Conservation (phyloP, 2,797 vertebrate species). For the Malurus leucopterus region DNA sequence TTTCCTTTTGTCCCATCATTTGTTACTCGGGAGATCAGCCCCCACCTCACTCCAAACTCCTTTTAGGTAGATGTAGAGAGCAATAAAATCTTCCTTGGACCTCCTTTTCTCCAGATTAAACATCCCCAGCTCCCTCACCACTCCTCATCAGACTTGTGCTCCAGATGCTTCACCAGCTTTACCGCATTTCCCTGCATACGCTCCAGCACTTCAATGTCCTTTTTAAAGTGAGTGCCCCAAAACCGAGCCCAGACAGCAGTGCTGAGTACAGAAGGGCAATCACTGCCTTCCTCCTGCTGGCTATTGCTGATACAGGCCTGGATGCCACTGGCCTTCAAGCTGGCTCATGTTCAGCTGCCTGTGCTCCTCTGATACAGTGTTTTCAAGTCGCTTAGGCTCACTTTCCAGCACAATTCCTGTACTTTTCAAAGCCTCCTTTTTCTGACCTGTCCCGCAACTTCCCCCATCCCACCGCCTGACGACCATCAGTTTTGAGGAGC, state of each 20-base stretch:
- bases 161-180: neutral
- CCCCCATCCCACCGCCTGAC: fast-evolving
- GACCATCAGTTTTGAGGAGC: fast-evolving
- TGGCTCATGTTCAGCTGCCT: fast-evolving
- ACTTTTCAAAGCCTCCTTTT: neutral
- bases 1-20: neutral
- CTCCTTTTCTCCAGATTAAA: neutral
- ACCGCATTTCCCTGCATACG: fast-evolving
- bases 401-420: neutral
- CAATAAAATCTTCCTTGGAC: neutral
- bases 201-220: neutral
- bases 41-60: neutral
- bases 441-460: fast-evolving
- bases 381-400: fast-evolving
- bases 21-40: neutral
- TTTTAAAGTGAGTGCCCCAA: neutral
- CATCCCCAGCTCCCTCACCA: neutral
- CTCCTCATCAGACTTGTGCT: neutral
- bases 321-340: neutral
- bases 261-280: neutral
- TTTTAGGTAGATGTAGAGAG: neutral
- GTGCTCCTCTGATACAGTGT: fast-evolving
- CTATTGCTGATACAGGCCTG: neutral
- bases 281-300: neutral
- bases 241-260: neutral